These are phyloP conservation scores for Rhipidura dahli DNA, from an alignment of 2,113 vertebrate species.

Conservation along the genomic window DNA sequence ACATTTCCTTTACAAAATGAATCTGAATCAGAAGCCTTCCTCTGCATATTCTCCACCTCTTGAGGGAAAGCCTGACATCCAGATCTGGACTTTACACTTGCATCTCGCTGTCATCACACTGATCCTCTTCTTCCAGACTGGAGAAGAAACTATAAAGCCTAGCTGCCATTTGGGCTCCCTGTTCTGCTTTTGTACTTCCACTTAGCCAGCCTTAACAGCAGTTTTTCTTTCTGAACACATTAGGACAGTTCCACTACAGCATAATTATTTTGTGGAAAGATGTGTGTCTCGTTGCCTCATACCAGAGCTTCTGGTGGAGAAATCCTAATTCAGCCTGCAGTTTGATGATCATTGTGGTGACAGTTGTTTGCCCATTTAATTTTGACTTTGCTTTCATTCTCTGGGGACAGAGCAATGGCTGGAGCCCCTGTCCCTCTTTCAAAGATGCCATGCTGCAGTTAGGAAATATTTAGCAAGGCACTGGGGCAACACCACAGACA, in stretches of 20 bases:
- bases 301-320: background rate
- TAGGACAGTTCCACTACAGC: background rate
- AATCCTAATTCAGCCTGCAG: background rate
- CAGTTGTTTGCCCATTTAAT: background rate
- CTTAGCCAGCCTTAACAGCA: background rate
- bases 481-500: background rate
- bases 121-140: background rate
- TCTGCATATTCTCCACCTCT: background rate
- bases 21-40: background rate
- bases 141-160: background rate
- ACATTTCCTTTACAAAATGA: slow-evolving; percentile 3
- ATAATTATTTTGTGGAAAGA: background rate
- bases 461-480: background rate
- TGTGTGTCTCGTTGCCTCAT: background rate
- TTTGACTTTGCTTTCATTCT: background rate
- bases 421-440: background rate
- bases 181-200: background rate
- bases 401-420: background rate
- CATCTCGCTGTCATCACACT: background rate
- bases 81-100: background rate
- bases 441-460: background rate
- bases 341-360: background rate
- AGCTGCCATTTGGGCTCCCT: background rate
- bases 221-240: background rate
- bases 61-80: background rate